Evolutionary conservation across 1,140 invertebrate species (phyloP).

Genomic region (Scaptomyza pallida): DNA sequence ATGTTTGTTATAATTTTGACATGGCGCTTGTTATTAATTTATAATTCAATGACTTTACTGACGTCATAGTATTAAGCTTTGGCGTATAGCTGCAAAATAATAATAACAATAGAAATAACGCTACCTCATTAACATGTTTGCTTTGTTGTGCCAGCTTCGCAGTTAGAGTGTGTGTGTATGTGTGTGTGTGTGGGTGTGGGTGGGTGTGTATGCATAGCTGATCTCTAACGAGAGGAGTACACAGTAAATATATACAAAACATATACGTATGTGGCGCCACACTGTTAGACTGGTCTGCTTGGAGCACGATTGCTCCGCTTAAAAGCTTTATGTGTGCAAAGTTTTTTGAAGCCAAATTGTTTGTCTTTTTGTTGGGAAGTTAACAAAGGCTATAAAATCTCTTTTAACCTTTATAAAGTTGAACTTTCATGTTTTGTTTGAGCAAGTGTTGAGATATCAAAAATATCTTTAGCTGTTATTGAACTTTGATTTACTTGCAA

Average conservation of each 20-base stretch:
- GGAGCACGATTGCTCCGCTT: neutral
- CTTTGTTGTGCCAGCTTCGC: constrained; percentile 39
- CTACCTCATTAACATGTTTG: constrained; percentile 58
- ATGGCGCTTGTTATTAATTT: constrained; percentile 70
- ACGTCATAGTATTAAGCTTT: constrained; percentile 78
- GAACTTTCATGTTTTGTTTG: too few relatives aligned
- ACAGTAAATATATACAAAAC: constrained; percentile 1
- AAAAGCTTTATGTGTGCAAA: neutral
- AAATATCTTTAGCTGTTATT: too few relatives aligned
- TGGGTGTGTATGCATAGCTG: constrained; percentile 29
- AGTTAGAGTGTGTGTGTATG: constrained; percentile 27
- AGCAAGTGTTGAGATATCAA: too few relatives aligned
- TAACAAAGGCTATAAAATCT: too few relatives aligned
- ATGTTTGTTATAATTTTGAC: constrained; percentile 73
- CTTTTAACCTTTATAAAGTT: too few relatives aligned
- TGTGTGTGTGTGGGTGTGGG: constrained; percentile 32
- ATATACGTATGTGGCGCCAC: constrained; percentile 23
- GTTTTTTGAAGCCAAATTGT: neutral
- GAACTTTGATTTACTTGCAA: too few relatives aligned
- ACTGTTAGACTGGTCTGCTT: constrained; percentile 3
- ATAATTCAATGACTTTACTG: constrained; percentile 79
- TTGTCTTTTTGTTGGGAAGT: too few relatives aligned
- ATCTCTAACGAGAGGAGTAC: constrained; percentile 19
- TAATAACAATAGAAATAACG: constrained; percentile 16
- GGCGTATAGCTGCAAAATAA: constrained; percentile 20